phyloP scores from a whole-genome alignment of 2,888 invertebrate genomes.

The Punctoribates punctum region DNA sequence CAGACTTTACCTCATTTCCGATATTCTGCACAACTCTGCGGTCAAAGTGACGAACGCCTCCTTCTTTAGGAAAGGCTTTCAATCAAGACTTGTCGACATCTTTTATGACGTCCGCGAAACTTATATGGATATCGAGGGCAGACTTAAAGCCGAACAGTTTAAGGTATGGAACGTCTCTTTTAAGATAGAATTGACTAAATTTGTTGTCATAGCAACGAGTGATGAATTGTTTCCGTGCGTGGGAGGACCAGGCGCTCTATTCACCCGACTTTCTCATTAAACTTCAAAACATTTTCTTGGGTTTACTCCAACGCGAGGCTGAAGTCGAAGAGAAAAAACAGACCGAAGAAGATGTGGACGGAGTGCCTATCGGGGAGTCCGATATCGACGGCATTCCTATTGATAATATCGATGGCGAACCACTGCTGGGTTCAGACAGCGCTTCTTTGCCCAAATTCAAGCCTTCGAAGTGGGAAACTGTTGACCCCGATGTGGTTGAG shows the following conservation, averaged over 20 bases:
- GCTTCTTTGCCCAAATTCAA: conserved; percentile 59
- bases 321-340: conserved; percentile 59
- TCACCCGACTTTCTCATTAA: conserved; percentile 83
- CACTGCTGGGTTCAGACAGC: conserved; percentile 40
- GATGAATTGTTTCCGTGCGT: conserved; percentile 82
- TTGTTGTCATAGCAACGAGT: conserved; percentile 63
- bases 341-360: conserved; percentile 52
- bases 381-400: conserved; percentile 53
- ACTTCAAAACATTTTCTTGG: conserved; percentile 85
- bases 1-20: conserved; percentile 88
- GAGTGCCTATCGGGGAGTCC: conserved; percentile 50
- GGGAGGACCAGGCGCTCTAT: conserved; percentile 98
- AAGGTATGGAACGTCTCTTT: conserved; percentile 57
- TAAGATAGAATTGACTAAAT: neutral
- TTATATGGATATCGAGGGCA: conserved; percentile 70
- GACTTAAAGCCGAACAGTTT: conserved; percentile 93
- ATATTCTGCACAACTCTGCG: conserved; percentile 93
- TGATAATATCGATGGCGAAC: conserved; percentile 59
- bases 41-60: conserved; percentile 95
- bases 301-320: conserved; percentile 57
- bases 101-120: conserved; percentile 70
- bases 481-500: conserved; percentile 79
- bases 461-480: conserved; percentile 93
- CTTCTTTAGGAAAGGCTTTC: conserved; percentile 77
- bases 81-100: conserved; percentile 71